Evolutionary conservation across 2,888 invertebrate genomes (phyloP).

Genomic region (Clusia tigrina): DNA sequence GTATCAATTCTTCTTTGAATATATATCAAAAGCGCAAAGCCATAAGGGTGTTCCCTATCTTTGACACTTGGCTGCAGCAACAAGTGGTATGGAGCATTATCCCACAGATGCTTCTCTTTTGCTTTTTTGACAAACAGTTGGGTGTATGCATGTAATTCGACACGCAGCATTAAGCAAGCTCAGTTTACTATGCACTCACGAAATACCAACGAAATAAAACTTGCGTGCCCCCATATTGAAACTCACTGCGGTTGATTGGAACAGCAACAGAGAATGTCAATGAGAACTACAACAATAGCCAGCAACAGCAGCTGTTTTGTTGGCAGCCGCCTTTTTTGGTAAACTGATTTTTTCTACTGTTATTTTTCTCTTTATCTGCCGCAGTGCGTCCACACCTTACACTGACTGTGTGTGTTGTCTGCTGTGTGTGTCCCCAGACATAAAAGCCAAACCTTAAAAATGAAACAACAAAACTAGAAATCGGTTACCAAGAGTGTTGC

Average conservation of each 20-base stretch:
- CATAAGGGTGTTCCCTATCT: too few relatives aligned
- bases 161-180: neutral
- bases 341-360: neutral
- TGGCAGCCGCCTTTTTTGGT: neutral
- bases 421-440: neutral
- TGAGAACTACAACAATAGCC: neutral
- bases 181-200: neutral
- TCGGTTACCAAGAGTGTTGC: neutral
- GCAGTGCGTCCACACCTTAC: neutral
- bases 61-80: neutral
- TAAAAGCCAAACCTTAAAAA: neutral
- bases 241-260: neutral
- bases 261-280: neutral
- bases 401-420: too few relatives aligned
- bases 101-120: too few relatives aligned
- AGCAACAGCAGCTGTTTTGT: neutral
- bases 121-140: neutral
- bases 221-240: neutral
- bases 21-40: too few relatives aligned
- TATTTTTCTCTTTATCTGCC: too few relatives aligned
- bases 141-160: conserved; percentile 4
- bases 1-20: too few relatives aligned
- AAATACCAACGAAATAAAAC: neutral
- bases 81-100: neutral
- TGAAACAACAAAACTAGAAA: neutral